Base-by-base conservation (phyloP, 92 coral and sea anemone species). In the Phenganax stokvisi region DNA sequence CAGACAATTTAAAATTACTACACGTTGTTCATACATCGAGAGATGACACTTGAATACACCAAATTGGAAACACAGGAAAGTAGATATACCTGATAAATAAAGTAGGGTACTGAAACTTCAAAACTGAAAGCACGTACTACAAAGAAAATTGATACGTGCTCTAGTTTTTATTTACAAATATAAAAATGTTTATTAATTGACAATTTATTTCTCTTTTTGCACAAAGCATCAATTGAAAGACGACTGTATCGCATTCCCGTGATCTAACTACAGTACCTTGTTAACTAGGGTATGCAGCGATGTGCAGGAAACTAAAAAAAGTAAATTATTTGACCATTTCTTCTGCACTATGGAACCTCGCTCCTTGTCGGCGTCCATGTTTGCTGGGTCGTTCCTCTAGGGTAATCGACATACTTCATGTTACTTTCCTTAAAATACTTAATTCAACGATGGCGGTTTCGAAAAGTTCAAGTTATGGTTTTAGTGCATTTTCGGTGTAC, bases 81-180 rank as follows among this genome's bases (percentile, higher is more conserved):
- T 30, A 6, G 6, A 17, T 37, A 31, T 84, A 91, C 97, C 97
- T 93, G 84, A 91, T 96, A 86, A 91, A 93, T 25, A 93, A 77
- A 57, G 97, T 93, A 15, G 97, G 97, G 51, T 93, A 93, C 20
- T 96, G 92, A 85, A 93, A 93, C 84, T 85, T 86, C 83, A 91
- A 85, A 73, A 89, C 87, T 8, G 77, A 73, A 52, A 73, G 77
- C 77, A 73, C 60, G 20, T 73, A 56, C 77, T 53, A 16, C 65
- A 13, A 25, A 7, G 2, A 56, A 68, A 64, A 64, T 17, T 64
- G 11, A 16, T 17, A 64, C 47, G 47, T 5, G 47, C 47, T 37
- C 5, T 37, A 2, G 47, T 37, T 37, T 37, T 5, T 37, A 37
- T 2, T 37, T 37, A 37, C 47, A 64, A 25, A 59, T 59, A 59